A percentile compares a stretch with the other conserved stretches of the same genome.
Evolutionary conservation across 2,113 vertebrate species (phyloP).

Genomic region (Calypte anna): DNA sequence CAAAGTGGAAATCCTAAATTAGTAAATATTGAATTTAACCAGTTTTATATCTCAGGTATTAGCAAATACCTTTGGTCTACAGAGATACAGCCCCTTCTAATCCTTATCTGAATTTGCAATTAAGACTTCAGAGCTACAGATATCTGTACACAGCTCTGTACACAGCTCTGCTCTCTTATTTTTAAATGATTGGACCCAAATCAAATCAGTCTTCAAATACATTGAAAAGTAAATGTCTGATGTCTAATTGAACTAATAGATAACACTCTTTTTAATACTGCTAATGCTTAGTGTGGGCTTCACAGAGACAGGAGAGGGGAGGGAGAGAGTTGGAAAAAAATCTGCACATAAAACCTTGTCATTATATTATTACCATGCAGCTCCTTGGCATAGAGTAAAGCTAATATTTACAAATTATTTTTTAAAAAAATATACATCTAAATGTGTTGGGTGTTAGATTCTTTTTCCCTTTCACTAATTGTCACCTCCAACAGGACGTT

Average conservation of each 20-base stretch:
- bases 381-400: slow-evolving; percentile 42
- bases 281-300: slow-evolving; percentile 53
- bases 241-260: slow-evolving; percentile 79
- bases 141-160: slow-evolving; percentile 74
- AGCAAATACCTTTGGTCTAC: slow-evolving; percentile 82
- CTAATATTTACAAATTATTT: slow-evolving; percentile 61
- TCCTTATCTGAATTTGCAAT: slow-evolving; percentile 85
- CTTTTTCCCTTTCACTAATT: slow-evolving; percentile 53
- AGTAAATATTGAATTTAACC: slow-evolving; percentile 77
- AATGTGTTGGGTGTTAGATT: background rate
- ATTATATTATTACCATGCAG: slow-evolving; percentile 48
- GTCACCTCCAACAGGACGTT: slow-evolving; percentile 67
- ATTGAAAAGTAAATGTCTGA: slow-evolving; percentile 78
- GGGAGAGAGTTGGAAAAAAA: slow-evolving; percentile 30
- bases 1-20: slow-evolving; percentile 73
- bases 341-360: slow-evolving; percentile 27
- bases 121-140: slow-evolving; percentile 83
- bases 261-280: slow-evolving; percentile 71
- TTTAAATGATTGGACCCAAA: slow-evolving; percentile 77
- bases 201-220: slow-evolving; percentile 81
- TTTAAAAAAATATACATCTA: background rate
- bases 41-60: slow-evolving; percentile 77
- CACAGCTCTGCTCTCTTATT: slow-evolving; percentile 74
- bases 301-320: slow-evolving; percentile 39
- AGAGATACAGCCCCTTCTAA: slow-evolving; percentile 79